Evolutionary conservation across 2,797 vertebrate species (phyloP).

Genomic region (Rhadinocentrus ornatus): DNA sequence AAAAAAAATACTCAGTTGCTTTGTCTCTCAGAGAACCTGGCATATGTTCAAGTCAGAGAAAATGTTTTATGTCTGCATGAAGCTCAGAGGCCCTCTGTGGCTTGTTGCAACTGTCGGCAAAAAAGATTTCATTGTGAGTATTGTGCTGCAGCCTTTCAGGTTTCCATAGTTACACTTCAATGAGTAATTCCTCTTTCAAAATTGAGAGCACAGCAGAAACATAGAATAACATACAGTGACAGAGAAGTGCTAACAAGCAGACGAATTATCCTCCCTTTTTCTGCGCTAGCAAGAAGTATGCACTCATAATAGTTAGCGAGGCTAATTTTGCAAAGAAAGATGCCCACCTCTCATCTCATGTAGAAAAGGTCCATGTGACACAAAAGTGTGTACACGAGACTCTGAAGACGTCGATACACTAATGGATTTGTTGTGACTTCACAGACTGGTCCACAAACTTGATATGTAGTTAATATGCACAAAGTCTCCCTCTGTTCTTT

Average conservation of each 20-base stretch:
- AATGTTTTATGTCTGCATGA: slow-evolving; percentile 24
- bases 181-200: slow-evolving; percentile 28
- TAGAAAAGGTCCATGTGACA: background rate
- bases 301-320: background rate
- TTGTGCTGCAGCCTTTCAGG: slow-evolving; percentile 23
- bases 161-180: slow-evolving; percentile 43
- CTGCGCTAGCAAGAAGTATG: background rate
- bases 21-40: slow-evolving; percentile 14
- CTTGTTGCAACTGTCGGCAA: slow-evolving; percentile 26
- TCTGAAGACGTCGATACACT: background rate
- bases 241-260: background rate
- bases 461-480: background rate
- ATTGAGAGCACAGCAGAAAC: slow-evolving; percentile 4
- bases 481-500: background rate
- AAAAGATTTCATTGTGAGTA: slow-evolving; percentile 40
- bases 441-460: background rate
- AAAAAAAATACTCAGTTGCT: slow-evolving; percentile 11
- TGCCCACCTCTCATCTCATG: background rate
- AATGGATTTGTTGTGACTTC: background rate
- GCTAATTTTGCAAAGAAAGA: background rate
- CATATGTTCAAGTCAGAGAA: background rate
- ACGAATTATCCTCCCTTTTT: background rate
- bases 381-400: background rate
- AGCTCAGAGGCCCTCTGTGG: slow-evolving; percentile 19
- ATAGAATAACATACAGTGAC: background rate